Conservation (phyloP, 2,797 vertebrate species). For the Helarctos malayanus region DNA sequence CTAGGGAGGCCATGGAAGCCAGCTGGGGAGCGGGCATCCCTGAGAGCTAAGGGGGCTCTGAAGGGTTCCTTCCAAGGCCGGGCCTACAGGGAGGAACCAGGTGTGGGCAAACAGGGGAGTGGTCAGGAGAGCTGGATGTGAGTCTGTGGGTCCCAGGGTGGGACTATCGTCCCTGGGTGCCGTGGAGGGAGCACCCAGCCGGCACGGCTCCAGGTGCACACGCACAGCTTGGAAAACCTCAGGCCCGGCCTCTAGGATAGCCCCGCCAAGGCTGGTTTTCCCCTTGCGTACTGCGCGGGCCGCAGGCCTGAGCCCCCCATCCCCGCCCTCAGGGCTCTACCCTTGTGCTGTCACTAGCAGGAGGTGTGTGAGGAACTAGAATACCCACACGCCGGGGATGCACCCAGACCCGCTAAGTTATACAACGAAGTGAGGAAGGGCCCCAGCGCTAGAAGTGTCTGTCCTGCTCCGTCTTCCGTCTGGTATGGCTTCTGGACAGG, state of each 20-base stretch:
- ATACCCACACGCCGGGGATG: background rate
- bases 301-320: background rate
- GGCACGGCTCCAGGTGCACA: background rate
- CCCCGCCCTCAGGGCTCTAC: no score
- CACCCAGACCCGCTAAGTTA: background rate
- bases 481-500: background rate
- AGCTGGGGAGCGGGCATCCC: slow-evolving; percentile 69
- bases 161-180: background rate
- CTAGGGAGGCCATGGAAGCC: slow-evolving; percentile 52
- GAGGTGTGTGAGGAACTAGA: background rate
- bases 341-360: background rate
- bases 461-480: slow-evolving; percentile 65
- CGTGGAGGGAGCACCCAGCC: background rate
- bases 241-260: background rate
- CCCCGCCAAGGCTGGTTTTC: background rate
- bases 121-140: background rate
- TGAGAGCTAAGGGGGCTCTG: background rate
- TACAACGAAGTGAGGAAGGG: background rate
- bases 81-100: background rate
- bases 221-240: background rate
- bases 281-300: background rate
- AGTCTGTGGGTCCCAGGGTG: background rate
- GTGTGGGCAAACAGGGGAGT: background rate
- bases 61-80: background rate
- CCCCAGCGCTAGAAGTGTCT: background rate